Percentiles rank a stretch among this genome's conserved stretches.
These are phyloP conservation scores for Cantharis rustica DNA, from an alignment of 2,888 invertebrate species.

Conservation along the genomic window DNA sequence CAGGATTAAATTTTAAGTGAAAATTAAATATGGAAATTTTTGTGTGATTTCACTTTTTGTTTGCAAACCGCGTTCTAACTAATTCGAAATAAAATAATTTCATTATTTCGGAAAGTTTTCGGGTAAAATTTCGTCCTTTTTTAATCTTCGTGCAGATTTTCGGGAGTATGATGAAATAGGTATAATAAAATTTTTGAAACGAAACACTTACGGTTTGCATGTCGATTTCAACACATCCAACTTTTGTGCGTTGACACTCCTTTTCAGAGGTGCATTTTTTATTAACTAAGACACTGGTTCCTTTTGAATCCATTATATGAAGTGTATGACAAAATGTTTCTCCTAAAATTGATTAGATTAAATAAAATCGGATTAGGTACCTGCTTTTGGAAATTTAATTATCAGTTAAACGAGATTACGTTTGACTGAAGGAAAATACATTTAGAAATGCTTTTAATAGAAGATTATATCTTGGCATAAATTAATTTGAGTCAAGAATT, in stretches of 20 bases:
- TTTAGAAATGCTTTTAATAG: slow-evolving; percentile 20
- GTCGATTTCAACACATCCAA: slow-evolving; percentile 66
- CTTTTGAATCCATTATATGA: slow-evolving; percentile 67
- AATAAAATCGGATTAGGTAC: slow-evolving; percentile 37
- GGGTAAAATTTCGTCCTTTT: too few species aligned
- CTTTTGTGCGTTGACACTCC: slow-evolving; percentile 64
- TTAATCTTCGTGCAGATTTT: too few species aligned
- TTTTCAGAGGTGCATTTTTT: slow-evolving; percentile 66
- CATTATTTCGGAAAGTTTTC: neutral
- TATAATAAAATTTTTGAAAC: neutral
- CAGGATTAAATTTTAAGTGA: neutral
- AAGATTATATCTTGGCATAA: slow-evolving; percentile 14
- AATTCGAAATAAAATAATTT: neutral
- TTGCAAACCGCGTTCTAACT: neutral
- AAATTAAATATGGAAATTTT: neutral
- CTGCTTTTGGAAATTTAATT: slow-evolving; percentile 24
- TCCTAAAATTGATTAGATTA: slow-evolving; percentile 48
- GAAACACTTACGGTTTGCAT: slow-evolving; percentile 60
- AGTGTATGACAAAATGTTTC: slow-evolving; percentile 67
- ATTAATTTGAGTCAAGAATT: slow-evolving; percentile 20
- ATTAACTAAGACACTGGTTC: slow-evolving; percentile 67
- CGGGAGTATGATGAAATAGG: neutral
- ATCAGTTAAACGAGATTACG: slow-evolving; percentile 19
- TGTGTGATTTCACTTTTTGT: neutral
- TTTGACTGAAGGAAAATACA: slow-evolving; percentile 13